Evolutionary conservation across 2,888 invertebrate species (phyloP).

Genomic region (Micropterix aruncella): DNA sequence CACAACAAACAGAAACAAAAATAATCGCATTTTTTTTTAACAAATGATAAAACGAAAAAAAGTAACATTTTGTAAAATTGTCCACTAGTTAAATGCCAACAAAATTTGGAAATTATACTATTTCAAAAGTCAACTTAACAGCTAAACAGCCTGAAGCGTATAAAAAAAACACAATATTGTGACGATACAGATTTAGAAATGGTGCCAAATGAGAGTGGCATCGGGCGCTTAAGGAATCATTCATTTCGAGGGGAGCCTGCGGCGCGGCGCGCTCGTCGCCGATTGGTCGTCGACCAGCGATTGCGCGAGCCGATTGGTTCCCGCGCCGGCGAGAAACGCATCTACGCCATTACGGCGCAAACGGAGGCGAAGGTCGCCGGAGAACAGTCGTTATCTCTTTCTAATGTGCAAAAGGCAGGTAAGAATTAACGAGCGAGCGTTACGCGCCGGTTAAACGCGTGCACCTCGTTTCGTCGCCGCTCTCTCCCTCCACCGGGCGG

Average conservation of each 20-base stretch:
- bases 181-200: too few relatives aligned
- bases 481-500: conserved; percentile 21
- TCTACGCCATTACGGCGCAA: conserved; percentile 38
- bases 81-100: too few relatives aligned
- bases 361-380: conserved; percentile 38
- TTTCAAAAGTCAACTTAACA: too few relatives aligned
- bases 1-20: too few relatives aligned
- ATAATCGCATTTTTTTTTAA: too few relatives aligned
- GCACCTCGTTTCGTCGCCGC: conserved; percentile 1
- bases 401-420: conserved; percentile 40
- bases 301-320: conserved; percentile 18
- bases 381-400: conserved; percentile 43
- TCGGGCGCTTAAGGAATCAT: too few relatives aligned
- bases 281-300: conserved; percentile 35
- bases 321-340: conserved; percentile 22
- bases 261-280: conserved; percentile 38
- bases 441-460: neutral
- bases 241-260: conserved; percentile 41
- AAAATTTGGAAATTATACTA: too few relatives aligned
- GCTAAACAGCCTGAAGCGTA: too few relatives aligned
- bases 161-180: too few relatives aligned
- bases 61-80: too few relatives aligned
- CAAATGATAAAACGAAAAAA: too few relatives aligned
- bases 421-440: conserved; percentile 37
- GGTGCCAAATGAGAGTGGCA: too few relatives aligned